Evolutionary conservation across 2,888 invertebrate genomes (phyloP), one percentile per base, ranked within the genome.

Genomic region (Cephalotes varians): DNA sequence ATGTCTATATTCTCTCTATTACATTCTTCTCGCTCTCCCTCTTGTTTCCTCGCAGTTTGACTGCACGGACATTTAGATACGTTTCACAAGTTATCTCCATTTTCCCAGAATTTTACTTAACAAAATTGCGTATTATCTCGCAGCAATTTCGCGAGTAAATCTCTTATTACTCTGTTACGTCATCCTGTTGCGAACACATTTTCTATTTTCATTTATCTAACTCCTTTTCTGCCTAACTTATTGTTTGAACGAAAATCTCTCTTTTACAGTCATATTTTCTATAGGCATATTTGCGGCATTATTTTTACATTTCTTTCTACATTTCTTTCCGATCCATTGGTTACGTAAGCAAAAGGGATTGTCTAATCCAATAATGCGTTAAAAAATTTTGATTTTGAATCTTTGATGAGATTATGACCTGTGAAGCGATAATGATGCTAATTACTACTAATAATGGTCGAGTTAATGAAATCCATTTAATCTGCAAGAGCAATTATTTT

Each of bases 61-160:
- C 87, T 86, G 81, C 71, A 56, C 64, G 58, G 69, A 83, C 86
- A 84, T 90, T 90, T 82, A 84, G 87, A 83, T 85, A 88, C 83
- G 85, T 72, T 79, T 86, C 82, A 84, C 83, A 80, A 82, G 72
- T 84, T 85, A 88, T 90, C 88, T 88, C 85, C 82, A 90, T 88
- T 91, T 87, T 77, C 85, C 64, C 81, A 77, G 84, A 88, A 86
- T 91, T 90, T 85, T 77, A 83, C 82, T 84, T 86, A 86, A 87
- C 88, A 85, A 86, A 90, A 89, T 87, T 87, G 88, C 85, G 82
- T 87, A 86, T 90, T 88, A 91, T 88, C 82, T 85, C 85, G 82
- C 80, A 80, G 85, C 85, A 86, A 86, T 90, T 88, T 89, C 81
- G 64, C 62, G 72, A 67, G 80, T 81, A 88, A 89, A 85, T 86